Evolutionary conservation across 2,797 vertebrate genomes (phyloP), one percentile per base, ranked within the genome.

Genomic region (Podargus strigoides): DNA sequence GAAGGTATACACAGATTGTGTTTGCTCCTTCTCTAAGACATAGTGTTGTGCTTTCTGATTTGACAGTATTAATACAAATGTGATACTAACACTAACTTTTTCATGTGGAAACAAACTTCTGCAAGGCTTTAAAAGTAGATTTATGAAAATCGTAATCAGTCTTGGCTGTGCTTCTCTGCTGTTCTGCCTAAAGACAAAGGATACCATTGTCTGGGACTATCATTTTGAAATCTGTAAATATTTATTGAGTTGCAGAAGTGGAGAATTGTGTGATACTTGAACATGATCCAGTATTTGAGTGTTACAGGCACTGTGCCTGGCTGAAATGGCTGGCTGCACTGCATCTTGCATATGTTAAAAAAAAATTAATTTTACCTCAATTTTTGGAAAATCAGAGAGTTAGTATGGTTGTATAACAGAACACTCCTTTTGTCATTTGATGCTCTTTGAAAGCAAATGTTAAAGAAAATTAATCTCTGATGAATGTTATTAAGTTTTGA

Each of bases 401-500:
- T 60, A 60, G 46, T 41, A 24, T 14, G 8, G 50, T 80, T 5
- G 2, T 63, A 50, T 58, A 82, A 76, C 36, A 86, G 59, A 86
- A 52, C 5, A 18, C 15, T 70, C 22, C 26, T 89, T 75, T 88
- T 89, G 36, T 75, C 5, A 46, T 87, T 83, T 83, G 62, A 39
- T 89, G 37, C 15, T 75, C 11, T 94, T 82, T 72, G 91, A 75
- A 95, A 93, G 85, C 55, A 84, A 84, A 85, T 74, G 39, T 50
- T 82, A 85, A 74, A 91, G 91, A 91, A 86, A 78, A 67, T 84
- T 79, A 0, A 41, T 92, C 69, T 75, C 49, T 83, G 56, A 85
- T 84, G 76, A 96, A 82, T 79, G 68, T 79, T 89, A n/a, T 84
- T 96, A 95, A 90, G 81, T 87, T 68, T 92, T 93, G 63, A 4